Conservation (phyloP, 2,113 vertebrate genomes). For the Neogobius melanostomus region DNA sequence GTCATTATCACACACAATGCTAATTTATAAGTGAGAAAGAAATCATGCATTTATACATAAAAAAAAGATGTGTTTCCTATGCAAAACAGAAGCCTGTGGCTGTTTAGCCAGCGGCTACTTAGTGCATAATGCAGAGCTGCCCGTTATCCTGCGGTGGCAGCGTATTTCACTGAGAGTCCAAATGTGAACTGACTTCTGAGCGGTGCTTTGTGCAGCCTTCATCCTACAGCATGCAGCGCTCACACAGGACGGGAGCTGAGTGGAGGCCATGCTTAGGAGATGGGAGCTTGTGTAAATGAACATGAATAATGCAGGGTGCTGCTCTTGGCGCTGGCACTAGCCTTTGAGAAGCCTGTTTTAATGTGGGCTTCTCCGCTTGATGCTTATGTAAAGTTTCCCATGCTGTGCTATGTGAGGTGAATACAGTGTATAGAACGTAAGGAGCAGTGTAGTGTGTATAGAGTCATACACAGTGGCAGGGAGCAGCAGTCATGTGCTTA, state of each 20-base stretch:
- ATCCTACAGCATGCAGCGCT: conserved; percentile 1
- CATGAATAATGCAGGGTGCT: conserved; percentile 55
- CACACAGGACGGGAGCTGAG: conserved; percentile 24
- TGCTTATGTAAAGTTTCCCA: conserved; percentile 36
- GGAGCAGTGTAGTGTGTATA: not conserved
- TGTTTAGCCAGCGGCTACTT: conserved; percentile 21
- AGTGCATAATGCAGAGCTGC: not conserved
- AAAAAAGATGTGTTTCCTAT: conserved; percentile 16
- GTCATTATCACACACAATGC: conserved; percentile 7
- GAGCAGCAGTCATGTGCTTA: conserved; percentile 4
- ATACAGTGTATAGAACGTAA: conserved; percentile 19
- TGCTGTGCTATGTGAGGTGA: conserved; percentile 48
- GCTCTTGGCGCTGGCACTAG: conserved; percentile 48
- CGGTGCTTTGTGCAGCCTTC: conserved; percentile 12
- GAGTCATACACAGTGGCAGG: conserved; percentile 9
- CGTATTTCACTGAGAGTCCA: conserved; percentile 4
- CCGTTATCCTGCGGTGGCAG: conserved; percentile 3
- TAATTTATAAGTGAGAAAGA: conserved; percentile 27
- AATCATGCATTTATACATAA: conserved; percentile 19
- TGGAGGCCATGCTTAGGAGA: conserved; percentile 40
- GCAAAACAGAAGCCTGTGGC: conserved; percentile 10
- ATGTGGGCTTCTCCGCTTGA: conserved; percentile 39
- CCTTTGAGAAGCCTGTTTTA: conserved; percentile 50
- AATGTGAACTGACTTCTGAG: conserved; percentile 7
- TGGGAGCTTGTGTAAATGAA: conserved; percentile 57